phyloP scores from a whole-genome alignment of 2,113 vertebrate genomes.

The Balaenoptera acutorostrata region DNA sequence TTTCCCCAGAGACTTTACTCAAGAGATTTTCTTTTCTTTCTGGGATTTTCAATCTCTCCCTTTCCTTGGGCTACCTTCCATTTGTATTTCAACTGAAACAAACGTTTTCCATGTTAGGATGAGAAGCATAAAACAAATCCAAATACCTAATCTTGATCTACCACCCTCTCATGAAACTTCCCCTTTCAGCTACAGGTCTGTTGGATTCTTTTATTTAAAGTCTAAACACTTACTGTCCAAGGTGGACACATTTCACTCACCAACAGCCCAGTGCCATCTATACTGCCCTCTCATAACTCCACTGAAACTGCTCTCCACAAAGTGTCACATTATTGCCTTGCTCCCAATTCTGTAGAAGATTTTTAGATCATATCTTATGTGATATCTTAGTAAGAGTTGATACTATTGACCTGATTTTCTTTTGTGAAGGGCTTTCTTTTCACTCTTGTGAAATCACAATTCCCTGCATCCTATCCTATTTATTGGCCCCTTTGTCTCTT shows the following conservation, averaged over 20 bases:
- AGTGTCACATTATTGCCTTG: background rate
- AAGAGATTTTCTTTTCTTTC: background rate
- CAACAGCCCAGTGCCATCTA: background rate
- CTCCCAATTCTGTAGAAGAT: background rate
- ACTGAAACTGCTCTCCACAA: background rate
- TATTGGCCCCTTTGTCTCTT: background rate
- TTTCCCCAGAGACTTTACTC: background rate
- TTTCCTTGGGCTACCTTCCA: background rate
- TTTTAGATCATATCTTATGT: background rate
- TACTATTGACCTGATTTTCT: background rate
- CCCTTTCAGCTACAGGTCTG: background rate
- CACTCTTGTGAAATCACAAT: background rate
- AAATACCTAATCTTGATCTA: background rate
- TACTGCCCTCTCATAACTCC: background rate
- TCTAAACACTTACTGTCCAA: background rate
- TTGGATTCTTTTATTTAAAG: background rate
- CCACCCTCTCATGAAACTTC: background rate
- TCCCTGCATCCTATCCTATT: background rate
- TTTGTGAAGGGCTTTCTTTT: background rate
- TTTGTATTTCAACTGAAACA: background rate
- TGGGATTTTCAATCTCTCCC: background rate
- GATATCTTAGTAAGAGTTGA: background rate
- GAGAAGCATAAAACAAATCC: background rate
- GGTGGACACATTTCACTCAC: background rate
- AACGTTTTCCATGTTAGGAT: background rate